These are phyloP conservation scores for Orientallactaga sibirica DNA, from an alignment of 2,797 vertebrate species.

Conservation along the genomic window DNA sequence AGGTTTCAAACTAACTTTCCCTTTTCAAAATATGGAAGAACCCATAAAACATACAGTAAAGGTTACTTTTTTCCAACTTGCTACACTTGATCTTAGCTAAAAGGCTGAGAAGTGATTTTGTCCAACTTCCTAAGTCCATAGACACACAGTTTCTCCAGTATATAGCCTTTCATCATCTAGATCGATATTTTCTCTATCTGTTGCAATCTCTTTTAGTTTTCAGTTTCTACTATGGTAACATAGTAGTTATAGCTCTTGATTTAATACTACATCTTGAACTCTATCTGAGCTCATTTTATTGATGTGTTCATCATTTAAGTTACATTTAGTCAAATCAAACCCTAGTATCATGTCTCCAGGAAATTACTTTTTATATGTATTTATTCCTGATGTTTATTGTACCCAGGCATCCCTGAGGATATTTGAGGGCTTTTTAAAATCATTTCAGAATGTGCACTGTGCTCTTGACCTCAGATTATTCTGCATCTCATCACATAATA, in stretches of 20 bases:
- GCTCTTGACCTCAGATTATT: conserved; percentile 90
- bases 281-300: conserved; percentile 96
- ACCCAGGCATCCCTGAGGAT: conserved; percentile 96
- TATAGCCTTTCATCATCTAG: conserved; percentile 94
- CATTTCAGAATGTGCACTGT: conserved; percentile 92
- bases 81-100: too few species aligned
- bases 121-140: neutral
- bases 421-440: conserved; percentile 92
- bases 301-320: conserved; percentile 95
- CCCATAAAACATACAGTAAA: neutral
- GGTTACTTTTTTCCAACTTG: neutral
- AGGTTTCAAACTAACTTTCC: conserved; percentile 57
- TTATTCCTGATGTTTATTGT: conserved; percentile 96
- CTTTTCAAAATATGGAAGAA: conserved; percentile 21
- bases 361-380: conserved; percentile 95
- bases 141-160: conserved; percentile 82
- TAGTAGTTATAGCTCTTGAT: conserved; percentile 95
- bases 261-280: conserved; percentile 97
- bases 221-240: conserved; percentile 94
- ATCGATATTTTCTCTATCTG: conserved; percentile 91
- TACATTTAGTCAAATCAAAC: conserved; percentile 97
- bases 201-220: conserved; percentile 94
- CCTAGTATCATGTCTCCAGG: conserved; percentile 95
- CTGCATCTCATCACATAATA: conserved; percentile 94
- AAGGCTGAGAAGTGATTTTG: too few species aligned